A percentile compares a stretch with the other conserved stretches of the same genome.
Conservation (phyloP, 2,113 vertebrate genomes). For the Odocoileus hemionus region DNA sequence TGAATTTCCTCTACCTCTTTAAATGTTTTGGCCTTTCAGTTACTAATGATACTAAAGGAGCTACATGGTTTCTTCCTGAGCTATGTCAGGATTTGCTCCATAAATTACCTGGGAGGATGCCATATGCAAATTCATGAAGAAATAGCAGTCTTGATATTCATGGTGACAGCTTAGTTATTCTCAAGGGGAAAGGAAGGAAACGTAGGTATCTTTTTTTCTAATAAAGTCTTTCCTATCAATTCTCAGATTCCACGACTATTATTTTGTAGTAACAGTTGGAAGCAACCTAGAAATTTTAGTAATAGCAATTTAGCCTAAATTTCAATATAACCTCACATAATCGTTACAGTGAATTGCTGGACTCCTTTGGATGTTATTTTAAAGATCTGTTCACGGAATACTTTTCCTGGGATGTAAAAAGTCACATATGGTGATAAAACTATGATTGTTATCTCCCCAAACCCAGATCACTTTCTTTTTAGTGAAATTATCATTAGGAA, state of each 20-base stretch:
- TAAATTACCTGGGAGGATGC: conserved; percentile 14
- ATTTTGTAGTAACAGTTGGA: not conserved
- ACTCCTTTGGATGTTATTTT: conserved; percentile 35
- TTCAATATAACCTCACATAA: not conserved
- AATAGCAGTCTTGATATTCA: not conserved
- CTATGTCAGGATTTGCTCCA: not conserved
- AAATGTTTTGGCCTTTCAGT: not conserved
- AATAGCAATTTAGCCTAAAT: not conserved
- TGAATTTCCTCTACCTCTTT: not conserved
- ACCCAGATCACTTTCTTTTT: not conserved
- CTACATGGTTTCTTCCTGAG: not conserved
- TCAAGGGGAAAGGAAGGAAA: not conserved
- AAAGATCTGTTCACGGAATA: not conserved
- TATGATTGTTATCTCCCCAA: not conserved
- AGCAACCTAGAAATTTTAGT: not conserved
- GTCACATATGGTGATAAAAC: not conserved
- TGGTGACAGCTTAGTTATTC: conserved; percentile 3
- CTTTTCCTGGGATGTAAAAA: not conserved
- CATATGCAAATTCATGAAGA: conserved; percentile 27
- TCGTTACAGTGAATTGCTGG: not conserved
- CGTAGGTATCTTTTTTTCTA: not conserved
- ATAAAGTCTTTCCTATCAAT: not conserved
- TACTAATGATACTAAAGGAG: not conserved
- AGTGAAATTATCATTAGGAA: not conserved
- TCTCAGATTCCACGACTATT: not conserved